Base-by-base conservation (phyloP, 2,888 invertebrate genomes). In the Penaeus monodon region DNA sequence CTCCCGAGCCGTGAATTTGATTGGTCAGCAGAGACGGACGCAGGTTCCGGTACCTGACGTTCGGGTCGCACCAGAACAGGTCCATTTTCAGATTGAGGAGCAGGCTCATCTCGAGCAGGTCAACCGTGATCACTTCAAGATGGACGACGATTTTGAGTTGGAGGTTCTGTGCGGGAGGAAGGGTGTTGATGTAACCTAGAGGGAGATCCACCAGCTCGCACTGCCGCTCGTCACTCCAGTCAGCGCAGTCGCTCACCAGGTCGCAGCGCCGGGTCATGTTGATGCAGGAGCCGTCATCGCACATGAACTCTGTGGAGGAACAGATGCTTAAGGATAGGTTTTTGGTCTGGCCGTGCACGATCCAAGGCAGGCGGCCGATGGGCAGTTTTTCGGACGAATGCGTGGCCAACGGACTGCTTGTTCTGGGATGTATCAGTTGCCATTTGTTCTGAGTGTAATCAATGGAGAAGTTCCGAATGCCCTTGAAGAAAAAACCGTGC, bases 221-320 rank as follows among this genome's bases (percentile, higher is more conserved):
- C 77, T 82, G 29, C 3, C 81, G 68, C 63, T 86, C 86, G 77
- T 86, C 86, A 20, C 86, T 86, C 86, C 76, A 82, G 78, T 86
- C 86, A 1, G 2, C 3, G 29, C 86, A 86, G 82, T 82, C 66
- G n/a, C 49, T 77, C 38, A 78, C 68, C 17, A 78, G 63, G 63
- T 86, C 86, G 65, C 86, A 86, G 10, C 86, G 76, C 17, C 76
- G 57, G 24, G 29, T 57, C 78, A 81, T 86, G 49, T n/a, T 49
- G 65, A 86, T 76, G 70, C 86, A 86, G 17, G 81, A 64, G 63
- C 82, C 86, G 24, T 86, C 86, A 49, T 81, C 86, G 22, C 86
- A 86, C 20, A 70, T 78, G 74, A 86, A 86, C 77, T 86, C 77
- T n/a, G 49, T 57, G 17, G 66, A 12, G 77, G 78, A 70, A 44